Conservation (phyloP, 2,797 vertebrate species). For the Hipposideros larvatus region DNA sequence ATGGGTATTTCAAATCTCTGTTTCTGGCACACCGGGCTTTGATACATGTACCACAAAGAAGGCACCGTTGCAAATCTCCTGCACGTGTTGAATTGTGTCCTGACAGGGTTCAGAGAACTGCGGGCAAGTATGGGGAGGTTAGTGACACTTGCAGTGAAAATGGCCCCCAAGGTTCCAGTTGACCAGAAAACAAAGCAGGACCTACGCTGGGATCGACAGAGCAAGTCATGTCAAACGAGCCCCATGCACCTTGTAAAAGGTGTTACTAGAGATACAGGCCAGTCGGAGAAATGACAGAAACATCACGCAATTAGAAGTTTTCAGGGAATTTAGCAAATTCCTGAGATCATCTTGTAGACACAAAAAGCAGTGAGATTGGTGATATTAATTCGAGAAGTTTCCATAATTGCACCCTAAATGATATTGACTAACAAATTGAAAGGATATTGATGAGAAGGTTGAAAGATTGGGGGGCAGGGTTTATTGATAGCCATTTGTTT, state of each 20-base stretch:
- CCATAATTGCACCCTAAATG: not conserved
- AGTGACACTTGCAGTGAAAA: fast-evolving
- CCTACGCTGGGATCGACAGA: fast-evolving
- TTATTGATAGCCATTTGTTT: not conserved
- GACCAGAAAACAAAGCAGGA: not conserved
- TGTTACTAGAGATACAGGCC: not conserved
- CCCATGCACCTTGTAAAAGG: too few relatives aligned
- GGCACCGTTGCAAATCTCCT: fast-evolving
- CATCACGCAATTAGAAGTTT: too few relatives aligned
- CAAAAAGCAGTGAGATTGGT: not conserved
- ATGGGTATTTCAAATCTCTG: not conserved
- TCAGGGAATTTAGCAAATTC: not conserved
- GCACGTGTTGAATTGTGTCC: fast-evolving
- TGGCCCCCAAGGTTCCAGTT: not conserved
- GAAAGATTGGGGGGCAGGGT: not conserved
- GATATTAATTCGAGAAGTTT: not conserved
- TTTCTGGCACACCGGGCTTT: not conserved
- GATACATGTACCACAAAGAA: fast-evolving
- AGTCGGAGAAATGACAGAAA: not conserved
- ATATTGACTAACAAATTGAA: not conserved
- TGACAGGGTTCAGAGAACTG: not conserved
- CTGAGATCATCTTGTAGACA: not conserved
- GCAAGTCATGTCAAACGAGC: fast-evolving
- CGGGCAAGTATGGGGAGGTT: not conserved
- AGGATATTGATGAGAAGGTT: not conserved